Base-by-base conservation (phyloP, 2,113 vertebrate genomes). In the Cynopterus brachyotis region DNA sequence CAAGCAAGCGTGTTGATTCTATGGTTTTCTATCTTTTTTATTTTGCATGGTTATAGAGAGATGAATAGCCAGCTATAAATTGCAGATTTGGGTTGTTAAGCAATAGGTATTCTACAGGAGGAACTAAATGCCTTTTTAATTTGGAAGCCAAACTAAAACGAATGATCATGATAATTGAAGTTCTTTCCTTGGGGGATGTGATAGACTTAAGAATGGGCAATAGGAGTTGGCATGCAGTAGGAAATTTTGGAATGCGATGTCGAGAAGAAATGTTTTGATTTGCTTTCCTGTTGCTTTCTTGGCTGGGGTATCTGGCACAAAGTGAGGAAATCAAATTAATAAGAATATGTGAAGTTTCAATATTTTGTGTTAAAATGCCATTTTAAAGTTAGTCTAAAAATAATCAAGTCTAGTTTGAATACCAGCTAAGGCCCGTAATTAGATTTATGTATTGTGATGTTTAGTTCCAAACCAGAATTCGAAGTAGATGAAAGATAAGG, bases 241-340 rank as follows among this genome's bases (percentile, higher is more conserved):
- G 32, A 75, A 93, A 94, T 96, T 95, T 95, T 88, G 78, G 91
- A 95, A 86, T 79, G 85, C 35, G 42, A 35, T 55, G 45, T 86
- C 93, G 72, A 67, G 93, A 70, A 70, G 88, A 92, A 87, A 88
- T 95, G 95, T 94, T 97, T 95, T 90, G 86, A 97, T 88, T 89
- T 95, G 28, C 70, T 95, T 95, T 94, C 91, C 93, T 96, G 62
- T 89, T 96, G 94, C 94, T 91, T 96, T 96, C 81, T 97, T 98
- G 97, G 97, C 96, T 94, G 57, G 59, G 55, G 1, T 76, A 94
- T 40, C 64, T 96, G 97, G 96, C 92, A 75, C 82, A 66, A 66
- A 80, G 24, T 42, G 26, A 83, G 32, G 57, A 96, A 95, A 96
- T 96, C 72, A 97, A 94, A 82, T 96, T 96, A 97, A 96, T 96